Percentiles rank a stretch among this genome's conserved stretches.
These are phyloP conservation scores for Falco punctatus DNA, from an alignment of 2,113 vertebrate genomes.

Conservation along the genomic window DNA sequence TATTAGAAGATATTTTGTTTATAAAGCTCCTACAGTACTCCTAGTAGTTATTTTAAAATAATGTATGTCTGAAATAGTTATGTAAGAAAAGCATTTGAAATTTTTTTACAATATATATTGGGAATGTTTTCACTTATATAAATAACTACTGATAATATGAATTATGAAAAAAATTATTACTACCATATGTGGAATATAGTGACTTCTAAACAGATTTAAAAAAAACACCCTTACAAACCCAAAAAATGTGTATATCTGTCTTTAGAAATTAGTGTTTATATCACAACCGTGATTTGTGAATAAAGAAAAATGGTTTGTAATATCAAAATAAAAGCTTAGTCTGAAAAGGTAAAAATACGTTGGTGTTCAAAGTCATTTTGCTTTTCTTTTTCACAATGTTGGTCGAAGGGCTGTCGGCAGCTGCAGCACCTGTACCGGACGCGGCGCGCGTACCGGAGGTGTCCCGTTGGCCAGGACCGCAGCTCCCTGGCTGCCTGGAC, in stretches of 20 bases:
- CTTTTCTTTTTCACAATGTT: not conserved
- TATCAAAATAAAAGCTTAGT: conserved; percentile 89
- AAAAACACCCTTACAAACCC: conserved; percentile 75
- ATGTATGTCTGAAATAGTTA: conserved; percentile 83
- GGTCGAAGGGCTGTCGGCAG: not conserved
- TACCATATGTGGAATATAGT: conserved; percentile 84
- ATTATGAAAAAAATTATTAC: conserved; percentile 80
- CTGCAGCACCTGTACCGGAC: accelerated
- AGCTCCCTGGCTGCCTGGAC: not conserved
- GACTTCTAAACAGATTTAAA: conserved; percentile 79
- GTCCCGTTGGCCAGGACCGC: accelerated
- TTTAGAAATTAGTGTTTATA: conserved; percentile 90
- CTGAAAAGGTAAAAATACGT: conserved; percentile 76
- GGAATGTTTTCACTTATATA: conserved; percentile 87
- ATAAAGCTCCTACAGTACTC: conserved; percentile 73
- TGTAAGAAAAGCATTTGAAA: conserved; percentile 80
- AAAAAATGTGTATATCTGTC: conserved; percentile 87
- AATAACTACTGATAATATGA: conserved; percentile 86
- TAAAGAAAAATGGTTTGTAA: conserved; percentile 89
- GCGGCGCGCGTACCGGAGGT: accelerated
- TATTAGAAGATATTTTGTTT: conserved; percentile 74
- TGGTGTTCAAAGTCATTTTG: conserved; percentile 65
- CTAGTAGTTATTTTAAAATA: conserved; percentile 80
- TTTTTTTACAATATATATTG: conserved; percentile 83
- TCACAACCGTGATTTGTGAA: conserved; percentile 88